Conservation (phyloP, 1,140 invertebrate genomes). For the Tribolium madens region DNA sequence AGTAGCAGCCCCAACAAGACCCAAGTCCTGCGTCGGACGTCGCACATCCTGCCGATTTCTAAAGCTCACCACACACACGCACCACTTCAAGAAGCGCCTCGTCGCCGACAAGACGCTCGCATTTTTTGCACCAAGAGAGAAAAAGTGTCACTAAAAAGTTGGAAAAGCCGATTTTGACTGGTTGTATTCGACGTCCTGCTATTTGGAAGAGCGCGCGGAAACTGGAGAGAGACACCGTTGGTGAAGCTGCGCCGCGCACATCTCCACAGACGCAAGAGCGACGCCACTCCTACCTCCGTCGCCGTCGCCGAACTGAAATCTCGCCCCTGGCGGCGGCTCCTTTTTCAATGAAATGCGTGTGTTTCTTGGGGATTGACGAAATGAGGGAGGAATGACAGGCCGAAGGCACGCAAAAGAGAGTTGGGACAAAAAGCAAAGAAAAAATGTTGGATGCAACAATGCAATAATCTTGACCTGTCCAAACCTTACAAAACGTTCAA, state of each 20-base stretch:
- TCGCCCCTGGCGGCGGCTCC: conserved; percentile 36
- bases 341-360: conserved; percentile 44
- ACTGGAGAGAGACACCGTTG: conserved; percentile 50
- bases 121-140: too few relatives aligned
- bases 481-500: too few relatives aligned
- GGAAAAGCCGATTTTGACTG: background rate
- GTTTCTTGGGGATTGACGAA: background rate
- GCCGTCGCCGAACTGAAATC: conserved; percentile 51
- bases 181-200: conserved; percentile 46
- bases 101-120: background rate
- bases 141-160: background rate
- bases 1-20: conserved; percentile 26
- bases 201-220: conserved; percentile 55
- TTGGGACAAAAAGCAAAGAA: too few relatives aligned
- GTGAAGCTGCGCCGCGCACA: conserved; percentile 54
- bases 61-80: conserved; percentile 18
- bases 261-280: conserved; percentile 52
- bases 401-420: too few relatives aligned
- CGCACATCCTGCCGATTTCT: background rate
- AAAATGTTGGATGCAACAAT: too few relatives aligned
- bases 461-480: too few relatives aligned
- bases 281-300: conserved; percentile 53
- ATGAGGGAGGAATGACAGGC: background rate
- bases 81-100: background rate
- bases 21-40: conserved; percentile 13